A percentile compares a stretch with the other conserved stretches of the same genome.
Conservation (phyloP, 2,888 invertebrate genomes). For the Lepidonotus clava region DNA sequence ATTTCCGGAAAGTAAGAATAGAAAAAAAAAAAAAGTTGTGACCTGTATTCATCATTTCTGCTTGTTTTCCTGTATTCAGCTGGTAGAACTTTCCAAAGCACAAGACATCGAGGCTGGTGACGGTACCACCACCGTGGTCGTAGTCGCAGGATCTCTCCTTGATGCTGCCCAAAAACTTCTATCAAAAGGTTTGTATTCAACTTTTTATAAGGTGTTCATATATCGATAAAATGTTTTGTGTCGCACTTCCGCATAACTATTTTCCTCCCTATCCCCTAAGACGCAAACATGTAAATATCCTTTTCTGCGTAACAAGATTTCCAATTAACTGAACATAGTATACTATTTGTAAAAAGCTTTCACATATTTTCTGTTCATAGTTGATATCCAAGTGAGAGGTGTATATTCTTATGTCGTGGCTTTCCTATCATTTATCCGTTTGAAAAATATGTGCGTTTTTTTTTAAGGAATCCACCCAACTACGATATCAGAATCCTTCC, state of each 20-base stretch:
- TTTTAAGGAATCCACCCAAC: slow-evolving; percentile 95
- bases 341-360: too few species aligned
- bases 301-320: neutral
- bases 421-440: too few species aligned
- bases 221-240: too few species aligned
- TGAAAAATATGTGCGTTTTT: slow-evolving; percentile 12
- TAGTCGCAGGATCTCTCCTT: slow-evolving; percentile 96
- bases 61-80: slow-evolving; percentile 83
- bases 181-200: slow-evolving; percentile 84
- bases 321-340: too few species aligned
- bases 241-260: too few species aligned
- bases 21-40: too few species aligned
- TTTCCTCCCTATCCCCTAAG: too few species aligned
- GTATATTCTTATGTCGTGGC: too few species aligned
- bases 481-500: slow-evolving; percentile 97
- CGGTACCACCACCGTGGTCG: slow-evolving; percentile 99
- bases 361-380: too few species aligned
- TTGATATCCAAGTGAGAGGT: too few species aligned
- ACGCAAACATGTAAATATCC: neutral
- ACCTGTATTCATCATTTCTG: too few species aligned
- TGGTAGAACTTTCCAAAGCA: slow-evolving; percentile 98
- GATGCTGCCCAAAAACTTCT: slow-evolving; percentile 96
- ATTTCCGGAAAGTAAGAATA: too few species aligned
- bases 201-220: neutral
- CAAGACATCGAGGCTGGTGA: slow-evolving; percentile 99